Percentiles rank a stretch among this genome's conserved stretches.
phyloP scores from a whole-genome alignment of 2,888 invertebrate species.

The Drosophila borborema region DNA sequence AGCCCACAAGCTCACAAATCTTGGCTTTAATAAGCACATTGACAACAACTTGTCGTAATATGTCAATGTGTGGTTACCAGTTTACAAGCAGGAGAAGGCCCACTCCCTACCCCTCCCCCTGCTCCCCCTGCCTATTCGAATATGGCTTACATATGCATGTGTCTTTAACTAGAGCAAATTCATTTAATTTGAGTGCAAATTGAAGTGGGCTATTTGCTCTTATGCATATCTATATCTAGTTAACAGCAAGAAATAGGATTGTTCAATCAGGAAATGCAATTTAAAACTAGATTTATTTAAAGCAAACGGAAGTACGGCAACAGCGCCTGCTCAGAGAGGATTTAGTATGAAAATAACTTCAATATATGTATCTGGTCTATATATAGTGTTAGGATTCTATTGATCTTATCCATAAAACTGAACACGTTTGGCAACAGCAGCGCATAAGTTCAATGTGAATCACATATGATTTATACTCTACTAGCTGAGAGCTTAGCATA shows the following conservation, averaged over 20 bases:
- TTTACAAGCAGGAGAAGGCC: neutral
- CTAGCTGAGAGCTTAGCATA: too few species aligned
- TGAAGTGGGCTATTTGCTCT: neutral
- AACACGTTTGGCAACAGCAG: slow-evolving; percentile 20
- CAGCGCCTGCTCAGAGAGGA: neutral
- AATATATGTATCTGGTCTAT: too few species aligned
- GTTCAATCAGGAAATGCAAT: neutral
- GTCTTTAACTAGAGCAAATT: neutral
- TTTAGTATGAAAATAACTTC: too few species aligned
- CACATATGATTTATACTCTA: neutral
- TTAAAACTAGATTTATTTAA: neutral
- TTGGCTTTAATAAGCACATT: slow-evolving; percentile 43
- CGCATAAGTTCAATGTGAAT: neutral
- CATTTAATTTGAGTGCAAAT: slow-evolving; percentile 6
- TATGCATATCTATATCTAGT: neutral
- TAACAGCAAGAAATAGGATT: neutral
- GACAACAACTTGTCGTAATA: slow-evolving; percentile 27
- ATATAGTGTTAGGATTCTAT: too few species aligned
- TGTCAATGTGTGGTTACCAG: slow-evolving; percentile 34
- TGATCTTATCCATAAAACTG: slow-evolving; percentile 3
- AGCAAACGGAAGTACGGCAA: slow-evolving; percentile 5
- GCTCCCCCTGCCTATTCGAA: neutral
- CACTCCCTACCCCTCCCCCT: too few species aligned
- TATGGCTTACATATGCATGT: neutral
- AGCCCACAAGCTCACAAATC: slow-evolving; percentile 25